These are phyloP conservation scores for Capreolus pygargus DNA, from an alignment of 2,113 vertebrate genomes.

Conservation along the genomic window DNA sequence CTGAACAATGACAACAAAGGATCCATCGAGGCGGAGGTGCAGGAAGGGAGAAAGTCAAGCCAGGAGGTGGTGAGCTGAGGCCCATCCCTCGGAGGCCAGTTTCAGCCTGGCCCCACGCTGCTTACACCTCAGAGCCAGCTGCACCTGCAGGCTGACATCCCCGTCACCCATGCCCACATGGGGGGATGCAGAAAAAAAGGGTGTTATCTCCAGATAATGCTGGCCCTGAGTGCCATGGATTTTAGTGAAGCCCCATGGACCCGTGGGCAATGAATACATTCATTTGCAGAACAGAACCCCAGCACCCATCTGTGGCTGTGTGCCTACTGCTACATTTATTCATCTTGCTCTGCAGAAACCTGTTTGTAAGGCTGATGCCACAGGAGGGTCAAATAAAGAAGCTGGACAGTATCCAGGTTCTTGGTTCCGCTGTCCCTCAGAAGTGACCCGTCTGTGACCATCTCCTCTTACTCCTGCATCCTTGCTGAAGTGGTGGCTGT, in stretches of 20 bases:
- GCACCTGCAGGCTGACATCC: accelerated
- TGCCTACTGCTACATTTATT: not conserved
- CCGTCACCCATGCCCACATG: not conserved
- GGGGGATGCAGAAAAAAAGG: not conserved
- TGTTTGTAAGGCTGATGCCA: not conserved
- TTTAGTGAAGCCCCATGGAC: not conserved
- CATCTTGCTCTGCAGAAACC: not conserved
- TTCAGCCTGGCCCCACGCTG: accelerated
- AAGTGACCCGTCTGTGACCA: not conserved
- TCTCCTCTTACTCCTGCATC: not conserved
- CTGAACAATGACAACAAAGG: not conserved
- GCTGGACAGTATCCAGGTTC: not conserved
- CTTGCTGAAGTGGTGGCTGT: not conserved
- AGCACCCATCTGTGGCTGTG: not conserved
- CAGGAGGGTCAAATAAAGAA: not conserved
- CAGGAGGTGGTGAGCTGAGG: not conserved
- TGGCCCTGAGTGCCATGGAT: not conserved
- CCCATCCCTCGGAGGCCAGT: not conserved
- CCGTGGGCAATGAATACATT: not conserved
- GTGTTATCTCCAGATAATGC: accelerated
- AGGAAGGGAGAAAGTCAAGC: not conserved
- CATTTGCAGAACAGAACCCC: not conserved
- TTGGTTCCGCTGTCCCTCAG: not conserved
- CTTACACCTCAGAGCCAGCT: not conserved
- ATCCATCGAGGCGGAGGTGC: too few species aligned